phyloP scores from a whole-genome alignment of 2,888 invertebrate species.

The Drosophila planitibia region DNA sequence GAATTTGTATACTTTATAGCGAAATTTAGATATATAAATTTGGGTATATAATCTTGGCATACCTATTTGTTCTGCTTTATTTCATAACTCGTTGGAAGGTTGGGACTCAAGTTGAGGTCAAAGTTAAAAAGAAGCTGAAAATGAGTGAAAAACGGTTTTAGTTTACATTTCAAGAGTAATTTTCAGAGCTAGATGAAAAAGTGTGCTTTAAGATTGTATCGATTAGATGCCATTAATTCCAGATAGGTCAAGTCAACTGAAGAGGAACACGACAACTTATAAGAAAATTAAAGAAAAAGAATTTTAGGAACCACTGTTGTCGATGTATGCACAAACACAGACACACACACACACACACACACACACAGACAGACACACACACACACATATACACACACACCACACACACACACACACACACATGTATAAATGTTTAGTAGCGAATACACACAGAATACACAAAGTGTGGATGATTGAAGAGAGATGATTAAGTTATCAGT shows the following conservation, averaged over 20 bases:
- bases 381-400: neutral
- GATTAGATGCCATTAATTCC: neutral
- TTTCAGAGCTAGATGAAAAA: neutral
- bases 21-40: neutral
- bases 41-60: neutral
- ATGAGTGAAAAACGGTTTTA: neutral
- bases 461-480: constrained; percentile 31
- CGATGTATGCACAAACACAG: neutral
- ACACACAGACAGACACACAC: too few relatives aligned
- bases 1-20: neutral
- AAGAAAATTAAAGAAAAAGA: neutral
- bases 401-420: neutral
- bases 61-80: neutral
- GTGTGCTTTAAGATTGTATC: too few relatives aligned
- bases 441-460: constrained; percentile 6
- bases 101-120: neutral
- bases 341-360: too few relatives aligned
- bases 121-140: neutral
- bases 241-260: neutral
- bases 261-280: neutral
- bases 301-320: neutral
- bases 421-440: constrained; percentile 4
- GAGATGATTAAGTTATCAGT: constrained; percentile 46
- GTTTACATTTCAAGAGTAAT: neutral
- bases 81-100: neutral